phyloP scores from a whole-genome alignment of 2,888 invertebrate species.

The Callyntrura guangdongensis region DNA sequence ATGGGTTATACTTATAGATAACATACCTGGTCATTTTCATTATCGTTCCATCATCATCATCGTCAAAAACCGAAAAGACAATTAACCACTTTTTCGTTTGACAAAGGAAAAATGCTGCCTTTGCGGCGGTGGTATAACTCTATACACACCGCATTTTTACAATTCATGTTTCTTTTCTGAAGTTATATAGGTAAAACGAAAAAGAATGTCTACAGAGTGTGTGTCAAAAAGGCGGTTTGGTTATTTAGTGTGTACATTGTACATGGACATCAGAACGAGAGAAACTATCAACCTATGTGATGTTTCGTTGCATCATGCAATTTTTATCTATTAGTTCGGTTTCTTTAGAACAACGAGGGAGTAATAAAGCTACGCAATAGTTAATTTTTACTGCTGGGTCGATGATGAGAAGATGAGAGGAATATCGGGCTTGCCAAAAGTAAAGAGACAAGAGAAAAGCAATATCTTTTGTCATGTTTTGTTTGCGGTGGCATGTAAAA shows the following conservation, averaged over 20 bases:
- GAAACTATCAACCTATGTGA: no score
- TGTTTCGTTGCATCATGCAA: no score
- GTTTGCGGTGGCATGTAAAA: slow-evolving; percentile 38
- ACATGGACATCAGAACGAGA: slow-evolving; percentile 13
- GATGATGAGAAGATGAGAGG: slow-evolving; percentile 12
- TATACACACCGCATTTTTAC: no score
- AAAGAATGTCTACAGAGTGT: no score
- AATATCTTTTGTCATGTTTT: slow-evolving; percentile 21
- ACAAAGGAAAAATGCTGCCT: neutral
- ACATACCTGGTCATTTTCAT: neutral
- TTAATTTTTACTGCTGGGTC: neutral
- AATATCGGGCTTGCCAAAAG: slow-evolving; percentile 25
- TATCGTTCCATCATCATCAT: neutral
- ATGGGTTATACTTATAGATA: neutral
- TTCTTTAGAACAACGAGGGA: neutral
- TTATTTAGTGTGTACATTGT: neutral
- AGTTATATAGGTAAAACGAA: no score
- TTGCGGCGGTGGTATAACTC: no score
- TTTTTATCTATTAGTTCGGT: neutral
- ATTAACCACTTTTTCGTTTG: slow-evolving; percentile 39
- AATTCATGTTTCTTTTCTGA: no score
- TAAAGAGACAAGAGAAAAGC: slow-evolving; percentile 20
- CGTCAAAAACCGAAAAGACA: neutral
- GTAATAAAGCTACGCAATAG: slow-evolving; percentile 11
- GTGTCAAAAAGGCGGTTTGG: no score